Evolutionary conservation across 2,888 invertebrate species (phyloP), one percentile per base, ranked within the genome.

Genomic region (Agrilus biguttatus): DNA sequence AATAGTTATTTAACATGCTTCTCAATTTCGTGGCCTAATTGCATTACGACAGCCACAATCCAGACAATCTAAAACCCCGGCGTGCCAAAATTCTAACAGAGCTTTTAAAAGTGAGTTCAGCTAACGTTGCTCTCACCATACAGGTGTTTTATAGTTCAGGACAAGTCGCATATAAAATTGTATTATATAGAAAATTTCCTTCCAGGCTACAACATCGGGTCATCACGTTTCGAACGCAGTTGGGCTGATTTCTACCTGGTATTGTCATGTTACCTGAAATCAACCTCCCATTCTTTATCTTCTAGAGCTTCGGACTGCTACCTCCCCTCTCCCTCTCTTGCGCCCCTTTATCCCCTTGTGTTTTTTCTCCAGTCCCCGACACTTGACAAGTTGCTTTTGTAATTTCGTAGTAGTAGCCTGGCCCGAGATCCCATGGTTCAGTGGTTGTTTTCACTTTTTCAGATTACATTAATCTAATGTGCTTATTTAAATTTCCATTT

Each of bases 301-400:
- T 28, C 5, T 10, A 28, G 28, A 28, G 28, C 28, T 44, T 43
- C 47, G 48, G 34, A 46, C 46, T 47, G 21, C 21, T 21, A 41
- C 45, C 44, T 51, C 48, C 47, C 46, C 45, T 47, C 47, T 45
- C 49, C 49, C 47, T 51, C 53, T 55, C 55, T 51, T 52, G 49
- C 46, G 46, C 47, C 43, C 42, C 33, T 44, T 40, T 46, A 45
- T 43, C 48, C 41, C 36, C 34, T 49, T 49, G 48, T 59, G 59
- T 53, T 51, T 61, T 54, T 54, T 47, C 51, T 54, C 56, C 10
- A 28, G 2, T 2, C 8, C 55, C 57, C 60, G 64, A 62, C 63
- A 64, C 62, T 65, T 65, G 66, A 65, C 64, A 66, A 64, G 65
- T 64, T 62, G 64, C 62, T 63, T 63, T 64, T 61, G 61, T 62